phyloP scores from a whole-genome alignment of 2,113 vertebrate species.

The Asarcornis scutulata region DNA sequence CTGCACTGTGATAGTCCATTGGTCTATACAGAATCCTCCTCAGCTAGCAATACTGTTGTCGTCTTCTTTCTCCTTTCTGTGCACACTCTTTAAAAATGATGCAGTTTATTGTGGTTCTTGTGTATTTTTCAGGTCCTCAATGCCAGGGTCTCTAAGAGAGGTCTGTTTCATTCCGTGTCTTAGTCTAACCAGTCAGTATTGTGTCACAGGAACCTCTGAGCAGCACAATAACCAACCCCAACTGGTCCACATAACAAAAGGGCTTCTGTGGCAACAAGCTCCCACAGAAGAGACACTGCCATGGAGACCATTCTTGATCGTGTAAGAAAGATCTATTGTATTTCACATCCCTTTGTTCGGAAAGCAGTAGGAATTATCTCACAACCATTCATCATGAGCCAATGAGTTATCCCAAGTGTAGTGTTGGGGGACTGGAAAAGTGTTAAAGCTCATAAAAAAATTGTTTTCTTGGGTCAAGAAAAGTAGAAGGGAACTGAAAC shows the following conservation, averaged over 20 bases:
- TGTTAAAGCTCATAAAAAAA: not conserved
- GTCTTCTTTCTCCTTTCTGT: not conserved
- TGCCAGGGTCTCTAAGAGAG: slow-evolving; percentile 34
- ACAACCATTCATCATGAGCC: slow-evolving; percentile 35
- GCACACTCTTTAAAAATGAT: not conserved
- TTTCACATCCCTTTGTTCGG: slow-evolving; percentile 58
- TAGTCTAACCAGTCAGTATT: slow-evolving; percentile 39
- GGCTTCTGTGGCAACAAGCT: slow-evolving; percentile 63
- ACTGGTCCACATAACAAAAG: slow-evolving; percentile 68
- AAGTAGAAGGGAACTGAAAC: not conserved
- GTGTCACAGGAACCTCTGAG: slow-evolving; percentile 56
- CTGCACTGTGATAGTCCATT: rapidly evolving
- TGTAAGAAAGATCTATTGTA: slow-evolving; percentile 64
- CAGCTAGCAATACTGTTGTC: not conserved
- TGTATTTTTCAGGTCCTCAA: not conserved
- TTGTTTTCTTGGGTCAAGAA: not conserved
- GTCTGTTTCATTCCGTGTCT: slow-evolving; percentile 33
- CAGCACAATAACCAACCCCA: slow-evolving; percentile 61
- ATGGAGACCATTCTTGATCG: slow-evolving; percentile 67
- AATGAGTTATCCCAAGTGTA: not conserved
- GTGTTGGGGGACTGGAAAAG: not conserved
- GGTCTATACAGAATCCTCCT: not conserved
- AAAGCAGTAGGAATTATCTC: slow-evolving; percentile 64
- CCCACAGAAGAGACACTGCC: slow-evolving; percentile 62
- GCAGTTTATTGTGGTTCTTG: not conserved